Evolutionary conservation across 2,888 invertebrate genomes (phyloP), one percentile per base, ranked within the genome.

Genomic region (Ochropacha duplaris): DNA sequence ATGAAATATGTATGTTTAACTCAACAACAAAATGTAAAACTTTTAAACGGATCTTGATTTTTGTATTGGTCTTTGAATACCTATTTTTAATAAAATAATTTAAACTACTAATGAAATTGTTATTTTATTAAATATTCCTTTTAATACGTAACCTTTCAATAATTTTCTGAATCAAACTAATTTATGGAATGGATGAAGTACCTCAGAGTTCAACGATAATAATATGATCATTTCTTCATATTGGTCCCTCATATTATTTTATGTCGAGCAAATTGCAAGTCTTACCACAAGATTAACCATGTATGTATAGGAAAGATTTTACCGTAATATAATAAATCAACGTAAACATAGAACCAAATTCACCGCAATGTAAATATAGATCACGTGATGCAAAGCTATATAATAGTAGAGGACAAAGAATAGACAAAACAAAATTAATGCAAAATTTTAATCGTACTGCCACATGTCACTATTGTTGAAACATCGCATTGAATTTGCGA

Each of bases 1-100:
- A 36, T 55, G 22, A n/a, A 50, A 34, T 34, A 16, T 55, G 44
- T 54, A 14, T n/a, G n/a, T n/a, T 34, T 22, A 49, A 49, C 59
- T 65, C 66, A 59, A 74, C 71, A 74, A 73, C 71, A 69, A 74
- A 67, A 70, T 62, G 62, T 57, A 70, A 74, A 68, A 71, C 69
- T 68, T 62, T 57, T 55, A 61, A 66, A 74, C 71, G 71, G 74
- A 83, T 84, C 86, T 87, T 90, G 81, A 84, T 89, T 91, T 84
- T 88, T 90, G 85, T 89, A 87, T 86, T 83, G 84, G 83, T 87
- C 87, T 87, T 84, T 86, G 84, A 83, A 87, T 82, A 88, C 84
- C 83, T 90, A 91, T 92, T 92, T 87, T 83, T 90, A 86, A 90
- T 89, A 90, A 54, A 91, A 90, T 86, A 82, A 89, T 79, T 81